Base-by-base conservation (phyloP, 1,140 invertebrate species). In the Tribolium madens region DNA sequence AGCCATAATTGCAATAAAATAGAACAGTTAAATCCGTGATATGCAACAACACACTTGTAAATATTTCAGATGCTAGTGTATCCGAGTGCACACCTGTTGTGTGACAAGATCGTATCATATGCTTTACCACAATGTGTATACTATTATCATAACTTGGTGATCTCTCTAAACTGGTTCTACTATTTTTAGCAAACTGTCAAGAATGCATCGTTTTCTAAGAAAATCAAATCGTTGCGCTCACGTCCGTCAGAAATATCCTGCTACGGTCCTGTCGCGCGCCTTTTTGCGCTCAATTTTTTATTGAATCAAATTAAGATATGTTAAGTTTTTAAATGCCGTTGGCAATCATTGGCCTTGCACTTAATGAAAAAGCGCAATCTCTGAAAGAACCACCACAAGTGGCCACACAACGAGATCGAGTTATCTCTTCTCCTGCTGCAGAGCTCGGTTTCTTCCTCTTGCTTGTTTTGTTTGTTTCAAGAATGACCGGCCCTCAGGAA, bases 291-390 rank as follows among this genome's bases (percentile, higher is more conserved):
- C n/a, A 14, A 21, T 50, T 50, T 42, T 48, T 72, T 72, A 72
- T 72, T 72, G 70, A 71, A 76, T 69, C n/a, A 21, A 36, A 76
- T 76, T 76, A 72, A 76, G 75, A 72, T 70, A 76, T 76, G 64
- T 76, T 70, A 53, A 72, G 73, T 64, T 46, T 70, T 77, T 50
- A 48, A 69, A 64, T 36, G 76, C 76, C 76, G 47, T 73, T 69
- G 76, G 76, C 71, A 46, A 77, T 69, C 57, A 77, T 47, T 71
- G 76, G 68, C 75, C 76, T 73, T 77, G 76, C 76, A 57, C 52
- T 76, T 76, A 76, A 76, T 76, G 75, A 76, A 77, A 77, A 77
- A 77, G 76, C 75, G 68, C 76, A 74, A 77, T 52, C 64, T 71
- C 36, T 60, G 70, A 77, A 77, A 73, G 70, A 77, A 73, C 52